Conservation (phyloP, 2,113 vertebrate species). For the Salvelinus fontinalis region DNA sequence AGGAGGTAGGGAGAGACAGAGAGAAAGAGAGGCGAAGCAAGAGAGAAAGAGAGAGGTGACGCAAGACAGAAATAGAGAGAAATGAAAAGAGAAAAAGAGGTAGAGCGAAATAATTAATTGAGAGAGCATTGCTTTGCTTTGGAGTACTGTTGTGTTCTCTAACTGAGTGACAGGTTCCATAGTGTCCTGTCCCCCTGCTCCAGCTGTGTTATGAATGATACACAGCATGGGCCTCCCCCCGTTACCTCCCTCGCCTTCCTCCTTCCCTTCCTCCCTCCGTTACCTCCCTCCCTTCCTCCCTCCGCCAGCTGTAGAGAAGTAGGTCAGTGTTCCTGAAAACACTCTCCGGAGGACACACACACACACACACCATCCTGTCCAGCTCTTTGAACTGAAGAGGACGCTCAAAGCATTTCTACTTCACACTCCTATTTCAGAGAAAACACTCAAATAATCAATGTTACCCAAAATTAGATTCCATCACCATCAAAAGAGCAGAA, state of each 20-base stretch:
- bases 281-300: no score
- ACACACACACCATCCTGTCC: not conserved
- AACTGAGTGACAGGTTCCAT: no score
- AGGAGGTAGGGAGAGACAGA: not conserved
- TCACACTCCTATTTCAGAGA: no score
- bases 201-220: constrained; percentile 24
- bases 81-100: not conserved
- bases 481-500: not conserved
- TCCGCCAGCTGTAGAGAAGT: constrained; percentile 22
- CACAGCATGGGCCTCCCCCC: not conserved
- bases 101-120: not conserved
- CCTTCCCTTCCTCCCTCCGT: no score
- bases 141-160: no score
- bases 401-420: no score
- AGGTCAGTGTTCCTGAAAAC: constrained; percentile 37
- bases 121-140: not conserved
- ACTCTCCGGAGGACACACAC: constrained; percentile 1
- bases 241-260: no score
- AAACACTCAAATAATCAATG: no score
- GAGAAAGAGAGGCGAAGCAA: not conserved
- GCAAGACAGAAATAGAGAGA: not conserved
- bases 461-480: no score
- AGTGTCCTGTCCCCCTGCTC: no score
- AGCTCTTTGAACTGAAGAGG: no score
- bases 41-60: not conserved